Evolutionary conservation across 2,113 vertebrate species (phyloP).

Genomic region (Lophius piscatorius): DNA sequence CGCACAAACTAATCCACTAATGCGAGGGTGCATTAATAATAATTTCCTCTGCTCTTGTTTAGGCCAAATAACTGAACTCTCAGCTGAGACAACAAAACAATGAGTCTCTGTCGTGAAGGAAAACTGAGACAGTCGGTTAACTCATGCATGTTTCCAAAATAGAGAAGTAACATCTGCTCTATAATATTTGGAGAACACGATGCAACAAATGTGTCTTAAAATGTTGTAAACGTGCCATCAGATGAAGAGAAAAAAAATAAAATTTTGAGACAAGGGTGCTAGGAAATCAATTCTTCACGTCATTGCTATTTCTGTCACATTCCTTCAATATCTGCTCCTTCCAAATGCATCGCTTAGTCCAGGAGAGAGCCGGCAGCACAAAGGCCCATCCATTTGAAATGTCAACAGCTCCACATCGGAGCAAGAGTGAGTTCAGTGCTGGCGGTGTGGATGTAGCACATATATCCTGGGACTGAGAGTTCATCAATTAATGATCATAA

Average conservation of each 20-base stretch:
- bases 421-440: slow-evolving; percentile 6
- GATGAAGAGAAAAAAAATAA: no score
- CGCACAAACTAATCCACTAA: slow-evolving; percentile 9
- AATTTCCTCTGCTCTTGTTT: slow-evolving; percentile 26
- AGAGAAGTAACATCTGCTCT: no score
- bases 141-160: no score
- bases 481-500: slow-evolving; percentile 40
- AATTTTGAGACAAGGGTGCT: no score
- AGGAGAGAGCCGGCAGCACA: slow-evolving; percentile 27
- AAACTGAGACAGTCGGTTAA: not conserved
- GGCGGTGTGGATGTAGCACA: slow-evolving; percentile 28
- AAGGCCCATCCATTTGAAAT: slow-evolving; percentile 56
- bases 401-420: slow-evolving; percentile 33
- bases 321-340: slow-evolving; percentile 25
- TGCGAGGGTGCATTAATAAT: slow-evolving; percentile 14
- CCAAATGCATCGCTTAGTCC: slow-evolving; percentile 17
- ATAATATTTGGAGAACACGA: no score
- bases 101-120: slow-evolving; percentile 18
- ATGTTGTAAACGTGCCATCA: no score
- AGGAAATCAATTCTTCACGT: no score
- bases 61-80: not conserved
- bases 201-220: no score
- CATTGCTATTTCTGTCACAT: not conserved
- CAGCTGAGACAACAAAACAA: slow-evolving; percentile 7
- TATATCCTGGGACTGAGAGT: slow-evolving; percentile 42